Evolutionary conservation across 2,888 invertebrate genomes (phyloP).

Genomic region (Zygogramma bicolorata): DNA sequence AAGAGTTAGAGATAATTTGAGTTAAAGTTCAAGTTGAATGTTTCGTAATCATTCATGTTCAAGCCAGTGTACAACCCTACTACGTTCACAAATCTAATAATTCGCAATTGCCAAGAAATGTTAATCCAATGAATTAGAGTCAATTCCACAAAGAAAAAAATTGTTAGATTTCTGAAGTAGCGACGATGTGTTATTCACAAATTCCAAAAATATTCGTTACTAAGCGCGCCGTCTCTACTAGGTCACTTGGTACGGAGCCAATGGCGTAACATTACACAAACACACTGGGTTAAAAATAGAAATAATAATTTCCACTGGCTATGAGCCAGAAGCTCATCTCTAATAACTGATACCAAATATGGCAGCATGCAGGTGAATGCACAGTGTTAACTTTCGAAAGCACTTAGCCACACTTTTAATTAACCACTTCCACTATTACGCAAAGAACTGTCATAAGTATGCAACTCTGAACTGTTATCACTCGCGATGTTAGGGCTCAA

Average conservation of each 20-base stretch:
- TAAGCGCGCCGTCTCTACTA: constrained; percentile 51
- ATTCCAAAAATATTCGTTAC: constrained; percentile 29
- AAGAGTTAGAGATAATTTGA: not conserved
- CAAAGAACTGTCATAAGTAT: constrained; percentile 22
- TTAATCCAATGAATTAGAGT: not conserved
- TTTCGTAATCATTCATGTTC: not conserved
- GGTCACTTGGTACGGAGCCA: constrained; percentile 64
- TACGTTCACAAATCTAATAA: not conserved
- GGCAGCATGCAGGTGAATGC: constrained; percentile 47
- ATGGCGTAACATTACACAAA: constrained; percentile 55
- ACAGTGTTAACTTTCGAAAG: constrained; percentile 23
- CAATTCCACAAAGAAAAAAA: not conserved
- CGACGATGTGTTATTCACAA: constrained; percentile 15
- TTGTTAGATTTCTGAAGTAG: not conserved
- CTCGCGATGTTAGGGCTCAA: constrained; percentile 42
- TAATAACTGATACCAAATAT: constrained; percentile 56
- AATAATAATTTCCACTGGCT: constrained; percentile 48
- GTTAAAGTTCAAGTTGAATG: not conserved
- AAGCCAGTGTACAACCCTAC: not conserved
- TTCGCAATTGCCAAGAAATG: not conserved
- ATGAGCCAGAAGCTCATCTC: constrained; percentile 52
- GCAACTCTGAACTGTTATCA: constrained; percentile 17
- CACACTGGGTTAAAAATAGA: constrained; percentile 67
- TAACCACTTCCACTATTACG: constrained; percentile 26
- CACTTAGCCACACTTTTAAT: constrained; percentile 29